Evolutionary conservation across 1,140 invertebrate species (phyloP), one percentile per base, ranked within the genome.

Genomic region (Sitobion miscanthi): DNA sequence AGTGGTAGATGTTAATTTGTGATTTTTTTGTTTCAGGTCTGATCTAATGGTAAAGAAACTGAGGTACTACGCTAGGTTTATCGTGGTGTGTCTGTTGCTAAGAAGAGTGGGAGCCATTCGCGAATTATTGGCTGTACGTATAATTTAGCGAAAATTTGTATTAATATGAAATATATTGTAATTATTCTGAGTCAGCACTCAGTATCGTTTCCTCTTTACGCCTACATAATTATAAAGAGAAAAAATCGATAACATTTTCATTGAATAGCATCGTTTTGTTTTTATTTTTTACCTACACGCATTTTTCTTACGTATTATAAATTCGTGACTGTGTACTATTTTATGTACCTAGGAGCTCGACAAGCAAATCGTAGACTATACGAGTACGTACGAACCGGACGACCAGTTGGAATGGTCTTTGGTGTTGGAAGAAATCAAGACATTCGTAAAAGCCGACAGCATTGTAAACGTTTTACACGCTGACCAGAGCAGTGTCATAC

Each of bases 11-110:
- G 38, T 85, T 83, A n/a, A 85, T 92, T 35, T 83, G 38, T 93
- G 82, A n/a, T 17, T 77, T 77, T 3, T 94, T 89, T 94, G 94
- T 83, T 95, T 62, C 94, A 97, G 97, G 95, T 98, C 98, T 94
- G 99, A 99, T 95, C 95, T 99, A 94, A 99, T 99, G 98, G 98
- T 99, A 86, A 99, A 99, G 95, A 99, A 99, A 95, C 95, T 99
- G 42, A 96, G 99, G 90, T 99, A 99, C 95, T 99, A 99, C 95
- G 99, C 99, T 42, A 96, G 99, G 90, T 99, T 99, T 95, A 99
- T 99, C 94, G 98, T 99, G 47, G 99, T 99, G 30, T 99, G 98
- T 96, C 96, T 99, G 94, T 96, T 99, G 94, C 96, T 99, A 87
- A 99, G 99, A 95, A 98, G 98, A 95, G 98, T 99, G 97, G 99